These are phyloP conservation scores for Siniperca undulata DNA, from an alignment of 2,797 vertebrate genomes.

Conservation along the genomic window DNA sequence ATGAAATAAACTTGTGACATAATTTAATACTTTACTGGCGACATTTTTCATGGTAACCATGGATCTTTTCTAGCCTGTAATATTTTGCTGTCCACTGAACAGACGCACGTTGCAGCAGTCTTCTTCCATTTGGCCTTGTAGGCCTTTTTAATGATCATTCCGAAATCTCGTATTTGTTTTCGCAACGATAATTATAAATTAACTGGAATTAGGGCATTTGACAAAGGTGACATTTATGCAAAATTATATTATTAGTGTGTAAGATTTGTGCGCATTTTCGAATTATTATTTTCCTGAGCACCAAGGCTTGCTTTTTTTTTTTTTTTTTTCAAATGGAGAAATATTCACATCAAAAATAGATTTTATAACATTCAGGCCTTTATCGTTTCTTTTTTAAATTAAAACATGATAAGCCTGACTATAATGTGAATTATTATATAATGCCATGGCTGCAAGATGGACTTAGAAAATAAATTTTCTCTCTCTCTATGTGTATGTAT, in stretches of 20 bases:
- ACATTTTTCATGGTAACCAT: not conserved
- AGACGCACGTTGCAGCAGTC: not conserved
- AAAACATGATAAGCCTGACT: not conserved
- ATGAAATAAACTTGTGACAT: not conserved
- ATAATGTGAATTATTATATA: not conserved
- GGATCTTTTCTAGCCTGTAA: not conserved
- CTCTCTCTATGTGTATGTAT: not conserved
- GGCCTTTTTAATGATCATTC: slow-evolving; percentile 41
- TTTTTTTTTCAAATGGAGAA: not conserved
- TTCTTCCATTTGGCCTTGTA: slow-evolving; percentile 46
- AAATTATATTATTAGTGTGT: not conserved
- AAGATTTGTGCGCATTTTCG: not conserved
- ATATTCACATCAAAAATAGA: not conserved
- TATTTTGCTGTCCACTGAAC: not conserved
- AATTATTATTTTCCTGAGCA: not conserved
- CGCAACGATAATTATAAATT: slow-evolving; percentile 5
- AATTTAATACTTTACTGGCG: not conserved
- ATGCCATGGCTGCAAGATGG: not conserved
- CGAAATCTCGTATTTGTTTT: not conserved
- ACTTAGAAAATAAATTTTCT: not conserved
- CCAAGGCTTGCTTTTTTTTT: not conserved
- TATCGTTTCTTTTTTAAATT: not conserved
- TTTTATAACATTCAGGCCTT: not conserved
- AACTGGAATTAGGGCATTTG: not conserved
- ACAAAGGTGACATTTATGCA: not conserved